phyloP scores from a whole-genome alignment of 2,113 vertebrate species.

The Gracilinanus agilis region DNA sequence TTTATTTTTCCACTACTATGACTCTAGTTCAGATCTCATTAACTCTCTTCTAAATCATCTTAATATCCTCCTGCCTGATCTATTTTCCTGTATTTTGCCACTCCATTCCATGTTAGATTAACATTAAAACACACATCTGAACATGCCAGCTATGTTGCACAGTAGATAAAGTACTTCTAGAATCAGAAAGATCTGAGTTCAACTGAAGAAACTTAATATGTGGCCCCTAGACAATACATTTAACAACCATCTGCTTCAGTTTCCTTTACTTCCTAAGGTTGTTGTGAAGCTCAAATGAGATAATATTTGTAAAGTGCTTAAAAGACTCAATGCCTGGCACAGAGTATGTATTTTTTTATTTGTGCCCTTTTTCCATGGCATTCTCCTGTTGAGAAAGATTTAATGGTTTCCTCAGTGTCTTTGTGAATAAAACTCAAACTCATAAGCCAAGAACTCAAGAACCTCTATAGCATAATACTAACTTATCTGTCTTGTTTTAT shows the following conservation, averaged over 20 bases:
- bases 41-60: background rate
- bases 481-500: background rate
- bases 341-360: background rate
- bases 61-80: background rate
- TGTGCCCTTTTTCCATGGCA: background rate
- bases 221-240: background rate
- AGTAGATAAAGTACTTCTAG: background rate
- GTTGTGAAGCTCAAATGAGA: background rate
- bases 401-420: background rate
- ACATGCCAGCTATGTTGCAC: background rate
- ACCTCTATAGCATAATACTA: background rate
- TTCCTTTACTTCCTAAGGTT: background rate
- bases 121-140: background rate
- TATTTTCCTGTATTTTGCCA: conserved; percentile 16
- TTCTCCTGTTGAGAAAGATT: background rate
- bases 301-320: background rate
- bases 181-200: background rate
- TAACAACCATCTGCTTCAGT: background rate
- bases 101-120: background rate
- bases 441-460: background rate
- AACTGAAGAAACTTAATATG: background rate
- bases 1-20: conserved; percentile 1
- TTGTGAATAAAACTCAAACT: background rate
- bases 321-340: background rate
- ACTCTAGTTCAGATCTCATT: background rate